A percentile compares a stretch with the other conserved stretches of the same genome.
These are phyloP conservation scores for Myrmecobius fasciatus DNA, from an alignment of 2,113 vertebrate genomes.

Conservation along the genomic window DNA sequence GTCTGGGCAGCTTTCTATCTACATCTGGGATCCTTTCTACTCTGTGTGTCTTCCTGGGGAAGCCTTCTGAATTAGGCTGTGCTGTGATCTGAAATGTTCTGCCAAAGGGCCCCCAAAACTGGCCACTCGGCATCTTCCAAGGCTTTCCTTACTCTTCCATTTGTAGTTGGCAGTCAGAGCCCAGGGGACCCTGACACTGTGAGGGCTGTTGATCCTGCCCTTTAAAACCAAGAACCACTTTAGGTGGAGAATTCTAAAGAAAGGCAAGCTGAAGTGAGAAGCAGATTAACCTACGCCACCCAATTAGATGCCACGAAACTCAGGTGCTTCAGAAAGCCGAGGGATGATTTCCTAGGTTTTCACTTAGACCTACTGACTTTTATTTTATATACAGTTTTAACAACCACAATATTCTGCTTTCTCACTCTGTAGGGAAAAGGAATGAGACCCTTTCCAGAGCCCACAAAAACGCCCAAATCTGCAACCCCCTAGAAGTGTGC, in stretches of 20 bases:
- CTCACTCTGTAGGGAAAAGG: background rate
- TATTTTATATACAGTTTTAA: background rate
- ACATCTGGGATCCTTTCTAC: background rate
- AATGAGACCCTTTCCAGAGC: background rate
- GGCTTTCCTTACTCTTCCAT: background rate
- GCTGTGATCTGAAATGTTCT: background rate
- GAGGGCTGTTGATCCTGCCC: background rate
- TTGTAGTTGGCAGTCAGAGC: background rate
- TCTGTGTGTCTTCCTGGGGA: background rate
- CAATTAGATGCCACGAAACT: background rate
- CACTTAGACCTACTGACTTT: background rate
- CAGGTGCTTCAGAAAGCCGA: too few relatives aligned
- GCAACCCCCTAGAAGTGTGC: background rate
- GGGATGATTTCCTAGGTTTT: background rate
- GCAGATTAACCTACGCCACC: background rate
- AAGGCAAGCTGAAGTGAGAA: background rate
- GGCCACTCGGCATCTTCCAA: background rate
- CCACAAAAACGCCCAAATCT: background rate
- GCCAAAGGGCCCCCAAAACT: background rate
- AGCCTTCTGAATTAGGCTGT: background rate
- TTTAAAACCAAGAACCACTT: background rate
- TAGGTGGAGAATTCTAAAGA: background rate
- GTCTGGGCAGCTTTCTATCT: too few relatives aligned
- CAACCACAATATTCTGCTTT: background rate
- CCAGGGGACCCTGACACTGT: background rate